Base-by-base conservation (phyloP, 2,797 vertebrate genomes). In the Acanthopagrus latus region DNA sequence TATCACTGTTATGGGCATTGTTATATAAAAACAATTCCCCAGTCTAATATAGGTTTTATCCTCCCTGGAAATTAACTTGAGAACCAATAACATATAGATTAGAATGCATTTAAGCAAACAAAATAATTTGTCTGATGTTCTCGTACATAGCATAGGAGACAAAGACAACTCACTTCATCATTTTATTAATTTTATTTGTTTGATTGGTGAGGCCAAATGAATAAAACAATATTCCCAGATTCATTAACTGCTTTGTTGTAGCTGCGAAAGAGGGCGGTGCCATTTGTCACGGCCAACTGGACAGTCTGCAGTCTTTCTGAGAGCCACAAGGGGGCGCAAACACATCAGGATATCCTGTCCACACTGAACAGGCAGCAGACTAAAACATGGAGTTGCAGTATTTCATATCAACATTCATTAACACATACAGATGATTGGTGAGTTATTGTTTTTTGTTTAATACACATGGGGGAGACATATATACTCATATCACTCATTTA, bases 251-350 rank as follows among this genome's bases (percentile, higher is more conserved):
- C 47, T 63, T 59, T 74, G 55, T 56, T 70, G 29, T 51, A 46
- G n/a, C 47, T 41, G 51, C 59, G 23, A 79, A 48, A 47, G 17
- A 44, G 17, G 41, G 41, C 13, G 20, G 48, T 73, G 52, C 41
- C 46, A 23, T 70, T 78, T 7, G 29, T 65, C 11, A 51, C 18
- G 65, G 29, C n/a, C 23, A 20, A 56, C 20, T 69, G 17, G 13
- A 38, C 33, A 43, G 23, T n/a, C 47, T 81, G 71, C 47, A 82
- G 48, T 86, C 38, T 55, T 23, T 33, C 18, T 73, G 2, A 0
- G 20, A 58, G 43, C 89, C 92, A 92, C 83, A 76, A 71, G 75
- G 71, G 74, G 82, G 88, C 55, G 29, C 51, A 38, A 78, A 81
- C 38, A 66, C 55, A 87, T 60, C 44, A 86, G 54, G 54, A 57